Conservation (phyloP, 2,113 vertebrate genomes). For the Pangasianodon hypophthalmus region DNA sequence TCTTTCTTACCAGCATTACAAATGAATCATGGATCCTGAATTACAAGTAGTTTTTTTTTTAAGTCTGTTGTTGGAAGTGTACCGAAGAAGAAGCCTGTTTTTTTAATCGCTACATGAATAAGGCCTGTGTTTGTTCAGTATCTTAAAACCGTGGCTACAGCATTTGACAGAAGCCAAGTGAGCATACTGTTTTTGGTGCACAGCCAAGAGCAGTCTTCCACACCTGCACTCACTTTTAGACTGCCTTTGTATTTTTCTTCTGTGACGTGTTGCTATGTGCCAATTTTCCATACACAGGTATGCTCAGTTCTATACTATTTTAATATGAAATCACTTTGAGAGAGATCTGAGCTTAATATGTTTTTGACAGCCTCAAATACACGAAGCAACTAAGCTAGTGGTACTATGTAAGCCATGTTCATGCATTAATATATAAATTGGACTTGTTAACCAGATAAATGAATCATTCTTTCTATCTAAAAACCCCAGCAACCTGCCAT, state of each 20-base stretch:
- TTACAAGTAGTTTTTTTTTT: background rate
- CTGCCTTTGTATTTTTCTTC: background rate
- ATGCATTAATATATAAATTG: background rate
- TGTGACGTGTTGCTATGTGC: background rate
- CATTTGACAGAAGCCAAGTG: background rate
- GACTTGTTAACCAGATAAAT: background rate
- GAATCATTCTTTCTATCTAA: slow-evolving; percentile 4
- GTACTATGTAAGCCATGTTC: background rate
- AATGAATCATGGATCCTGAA: background rate
- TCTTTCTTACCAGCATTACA: background rate
- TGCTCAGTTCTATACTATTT: background rate
- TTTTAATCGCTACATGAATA: background rate
- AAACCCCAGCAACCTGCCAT: background rate
- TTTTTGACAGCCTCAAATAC: background rate
- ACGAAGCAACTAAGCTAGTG: background rate
- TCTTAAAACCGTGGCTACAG: background rate
- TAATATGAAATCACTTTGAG: background rate
- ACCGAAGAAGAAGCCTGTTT: background rate
- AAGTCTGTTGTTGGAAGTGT: background rate
- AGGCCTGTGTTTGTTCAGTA: background rate
- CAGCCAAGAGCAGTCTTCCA: background rate
- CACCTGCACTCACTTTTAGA: background rate
- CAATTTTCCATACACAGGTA: background rate
- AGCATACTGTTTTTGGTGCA: background rate
- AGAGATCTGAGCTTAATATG: background rate